These are phyloP conservation scores for Falcunculus frontatus DNA, from an alignment of 2,113 vertebrate species.

Conservation along the genomic window DNA sequence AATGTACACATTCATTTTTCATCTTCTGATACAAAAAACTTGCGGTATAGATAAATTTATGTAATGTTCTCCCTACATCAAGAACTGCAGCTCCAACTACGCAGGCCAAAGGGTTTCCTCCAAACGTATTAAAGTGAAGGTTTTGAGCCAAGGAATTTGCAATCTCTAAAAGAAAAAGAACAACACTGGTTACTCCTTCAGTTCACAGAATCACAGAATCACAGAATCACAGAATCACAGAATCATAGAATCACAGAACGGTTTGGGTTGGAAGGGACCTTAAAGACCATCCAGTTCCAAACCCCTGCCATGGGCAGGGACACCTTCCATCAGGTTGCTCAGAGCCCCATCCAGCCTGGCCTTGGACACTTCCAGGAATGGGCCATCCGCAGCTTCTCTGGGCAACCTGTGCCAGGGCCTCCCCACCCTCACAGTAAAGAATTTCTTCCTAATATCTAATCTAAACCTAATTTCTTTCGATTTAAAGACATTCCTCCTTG, in stretches of 20 bases:
- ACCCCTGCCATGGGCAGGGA: background rate
- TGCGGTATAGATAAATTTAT: background rate
- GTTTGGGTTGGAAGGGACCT: background rate
- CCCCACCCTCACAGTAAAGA: background rate
- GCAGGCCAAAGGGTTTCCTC: conserved; percentile 87
- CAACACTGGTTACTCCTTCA: background rate
- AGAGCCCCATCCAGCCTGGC: background rate
- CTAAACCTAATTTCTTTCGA: background rate
- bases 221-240: no score
- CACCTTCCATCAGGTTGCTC: background rate
- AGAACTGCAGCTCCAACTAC: conserved; percentile 83
- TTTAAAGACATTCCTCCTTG: background rate
- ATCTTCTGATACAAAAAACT: background rate
- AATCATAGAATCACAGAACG: background rate
- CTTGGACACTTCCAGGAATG: no score
- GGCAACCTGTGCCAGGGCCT: background rate
- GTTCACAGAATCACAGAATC: background rate
- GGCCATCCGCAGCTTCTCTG: background rate
- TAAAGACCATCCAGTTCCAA: background rate
- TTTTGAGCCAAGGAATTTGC: conserved; percentile 74
- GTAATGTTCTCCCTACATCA: conserved; percentile 71
- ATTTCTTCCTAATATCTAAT: background rate
- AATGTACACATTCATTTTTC: background rate
- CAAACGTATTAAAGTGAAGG: conserved; percentile 89
- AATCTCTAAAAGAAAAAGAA: conserved; percentile 78